These are phyloP conservation scores for Trachymyrmex cornetzi DNA, from an alignment of 1,140 invertebrate species.

Conservation along the genomic window DNA sequence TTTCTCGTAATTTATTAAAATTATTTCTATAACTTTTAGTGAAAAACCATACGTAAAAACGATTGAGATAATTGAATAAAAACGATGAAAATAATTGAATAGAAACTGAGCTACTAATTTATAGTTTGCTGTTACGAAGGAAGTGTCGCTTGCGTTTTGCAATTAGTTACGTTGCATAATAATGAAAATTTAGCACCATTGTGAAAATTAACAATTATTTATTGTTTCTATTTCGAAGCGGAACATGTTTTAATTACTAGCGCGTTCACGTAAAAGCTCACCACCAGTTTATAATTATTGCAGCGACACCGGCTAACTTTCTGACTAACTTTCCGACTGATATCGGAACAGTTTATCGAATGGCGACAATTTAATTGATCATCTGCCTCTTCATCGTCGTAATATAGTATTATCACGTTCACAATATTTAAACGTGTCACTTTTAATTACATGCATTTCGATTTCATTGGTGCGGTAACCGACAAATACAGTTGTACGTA, in stretches of 20 bases:
- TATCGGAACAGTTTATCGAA: conserved; percentile 20
- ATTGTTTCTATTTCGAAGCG: conserved; percentile 23
- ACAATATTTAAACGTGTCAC: conserved; percentile 16
- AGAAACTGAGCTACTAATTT: conserved; percentile 44
- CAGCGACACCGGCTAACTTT: conserved; percentile 16
- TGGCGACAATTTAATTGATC: conserved; percentile 42
- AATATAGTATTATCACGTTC: conserved; percentile 8
- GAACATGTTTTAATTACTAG: conserved; percentile 39
- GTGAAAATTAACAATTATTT: conserved; percentile 57
- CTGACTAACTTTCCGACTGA: conserved; percentile 26
- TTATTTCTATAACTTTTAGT: background rate
- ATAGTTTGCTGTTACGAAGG: background rate
- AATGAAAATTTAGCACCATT: conserved; percentile 55
- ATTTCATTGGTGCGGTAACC: background rate
- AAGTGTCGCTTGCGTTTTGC: conserved; percentile 2
- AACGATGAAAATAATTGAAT: conserved; percentile 12
- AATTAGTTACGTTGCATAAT: conserved; percentile 40
- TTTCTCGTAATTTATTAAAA: conserved; percentile 4
- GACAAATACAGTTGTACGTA: background rate
- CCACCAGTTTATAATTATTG: conserved; percentile 17
- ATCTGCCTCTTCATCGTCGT: background rate
- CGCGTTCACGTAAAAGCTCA: background rate
- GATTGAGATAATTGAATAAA: background rate
- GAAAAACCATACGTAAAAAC: background rate
- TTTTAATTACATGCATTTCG: conserved; percentile 39